Base-by-base conservation (phyloP, 2,113 vertebrate genomes). In the Gavia stellata region DNA sequence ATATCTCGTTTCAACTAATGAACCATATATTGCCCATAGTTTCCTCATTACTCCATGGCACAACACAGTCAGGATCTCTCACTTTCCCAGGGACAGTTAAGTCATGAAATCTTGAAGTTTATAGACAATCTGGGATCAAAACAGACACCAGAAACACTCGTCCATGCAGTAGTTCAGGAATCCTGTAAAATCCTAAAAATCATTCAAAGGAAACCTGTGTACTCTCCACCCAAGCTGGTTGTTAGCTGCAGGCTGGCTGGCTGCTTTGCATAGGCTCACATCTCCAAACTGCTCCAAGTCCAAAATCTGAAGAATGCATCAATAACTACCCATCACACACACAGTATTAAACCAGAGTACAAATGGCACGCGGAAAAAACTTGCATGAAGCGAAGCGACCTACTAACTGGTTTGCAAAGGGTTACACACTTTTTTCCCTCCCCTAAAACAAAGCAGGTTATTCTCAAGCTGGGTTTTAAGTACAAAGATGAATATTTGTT, bases 331-430 rank as follows among this genome's bases (percentile, higher is more conserved):
- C 59, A 24, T 1, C 36, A 45, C 25, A 45, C 33, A 15, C 12
- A 8, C 5, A 26, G n/a, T 3, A 53, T 2, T 7, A 17, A 67
- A 40, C 36, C 13, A 29, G 26, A 74, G 53, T 0, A 86, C 29
- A 20, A 61, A 77, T 4, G 6, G 2, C 21, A 31, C 0, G 2
- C 5, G 12, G 44, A 40, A n/a, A 42, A 67, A 26, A 31, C 59
- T 8, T 6, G 3, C 53, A 18, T 0, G 0, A n/a, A 61, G 44
- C 0, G 0, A n/a, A 61, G 44, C 7, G 17, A 61, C 14, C 50
- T 29, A 36, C 26, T 21, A 33, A 24, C 70, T n/a, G 20, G 14
- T 71, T 63, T 29, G 12, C 47, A 65, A 62, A 71, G 42, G 23
- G 23, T 49, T 80, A 4, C 13, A 3, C 10, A 12, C 0, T 0